Percentiles rank a stretch among this genome's conserved stretches.
These are phyloP conservation scores for Nomada flava DNA, from an alignment of 2,888 invertebrate genomes.

Conservation along the genomic window DNA sequence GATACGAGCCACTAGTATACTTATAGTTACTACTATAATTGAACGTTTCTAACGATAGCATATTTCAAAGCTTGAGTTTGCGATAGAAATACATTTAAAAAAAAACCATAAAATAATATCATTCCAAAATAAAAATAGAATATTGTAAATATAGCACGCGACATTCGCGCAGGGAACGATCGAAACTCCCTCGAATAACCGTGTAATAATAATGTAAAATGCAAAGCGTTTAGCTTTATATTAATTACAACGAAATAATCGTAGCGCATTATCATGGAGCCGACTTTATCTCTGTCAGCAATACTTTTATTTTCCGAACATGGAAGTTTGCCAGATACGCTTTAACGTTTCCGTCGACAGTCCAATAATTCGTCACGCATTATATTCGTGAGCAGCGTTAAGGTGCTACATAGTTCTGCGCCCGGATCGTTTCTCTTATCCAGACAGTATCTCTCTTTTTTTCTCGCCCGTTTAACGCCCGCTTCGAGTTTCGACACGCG, in stretches of 20 bases:
- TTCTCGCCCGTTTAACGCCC: constrained; percentile 30
- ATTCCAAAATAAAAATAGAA: neutral
- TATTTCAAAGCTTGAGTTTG: too few relatives aligned
- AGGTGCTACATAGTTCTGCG: neutral
- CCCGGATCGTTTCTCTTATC: constrained; percentile 10
- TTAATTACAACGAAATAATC: constrained; percentile 35
- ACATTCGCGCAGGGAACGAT: neutral
- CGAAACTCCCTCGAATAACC: neutral
- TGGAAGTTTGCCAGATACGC: constrained; percentile 50
- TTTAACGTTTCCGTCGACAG: constrained; percentile 46
- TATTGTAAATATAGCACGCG: neutral
- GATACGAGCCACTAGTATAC: neutral
- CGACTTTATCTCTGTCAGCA: constrained; percentile 52
- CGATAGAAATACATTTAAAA: too few relatives aligned
- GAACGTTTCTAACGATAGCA: neutral
- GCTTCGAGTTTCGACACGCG: constrained; percentile 50
- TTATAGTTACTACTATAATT: too few relatives aligned
- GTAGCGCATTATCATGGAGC: constrained; percentile 13
- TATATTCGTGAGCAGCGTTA: constrained; percentile 10
- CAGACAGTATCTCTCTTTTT: constrained; percentile 22
- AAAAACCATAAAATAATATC: neutral
- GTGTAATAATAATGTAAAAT: neutral
- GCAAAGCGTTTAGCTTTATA: constrained; percentile 7
- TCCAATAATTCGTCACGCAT: constrained; percentile 37
- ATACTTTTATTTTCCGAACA: constrained; percentile 46